Conservation (phyloP, 2,888 invertebrate genomes). For the Trichopria drosophilae region DNA sequence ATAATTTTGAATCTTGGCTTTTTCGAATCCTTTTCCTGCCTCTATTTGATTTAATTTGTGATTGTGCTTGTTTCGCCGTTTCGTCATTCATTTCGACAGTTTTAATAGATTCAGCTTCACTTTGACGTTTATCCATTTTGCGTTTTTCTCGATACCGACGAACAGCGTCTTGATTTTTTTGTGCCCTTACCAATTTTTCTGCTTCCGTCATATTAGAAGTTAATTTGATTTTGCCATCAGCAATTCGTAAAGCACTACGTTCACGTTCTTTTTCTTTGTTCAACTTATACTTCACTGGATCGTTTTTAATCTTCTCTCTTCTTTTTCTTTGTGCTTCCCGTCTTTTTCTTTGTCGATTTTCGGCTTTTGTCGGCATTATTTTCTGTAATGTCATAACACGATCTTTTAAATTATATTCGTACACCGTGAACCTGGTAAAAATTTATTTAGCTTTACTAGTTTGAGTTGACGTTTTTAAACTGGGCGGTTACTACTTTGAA, state of each 20-base stretch:
- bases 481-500: no score
- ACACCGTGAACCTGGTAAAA: no score
- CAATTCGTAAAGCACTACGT: neutral
- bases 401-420: no score
- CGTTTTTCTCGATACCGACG: no score
- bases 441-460: no score
- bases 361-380: no score
- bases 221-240: neutral
- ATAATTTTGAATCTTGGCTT: neutral
- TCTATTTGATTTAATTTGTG: neutral
- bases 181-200: neutral
- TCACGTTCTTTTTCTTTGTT: neutral
- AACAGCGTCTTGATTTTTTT: neutral
- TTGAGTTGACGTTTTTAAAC: no score
- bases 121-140: no score
- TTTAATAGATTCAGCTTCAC: no score
- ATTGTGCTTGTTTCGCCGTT: no score
- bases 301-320: neutral
- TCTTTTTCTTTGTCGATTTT: constrained; percentile 1
- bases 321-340: neutral
- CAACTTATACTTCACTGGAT: neutral
- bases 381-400: no score
- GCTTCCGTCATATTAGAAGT: neutral
- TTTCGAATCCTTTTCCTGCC: constrained; percentile 1
- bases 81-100: no score